A percentile compares a stretch with the other conserved stretches of the same genome.
phyloP scores from a whole-genome alignment of 1,140 invertebrate species.

The Melitaea cinxia region DNA sequence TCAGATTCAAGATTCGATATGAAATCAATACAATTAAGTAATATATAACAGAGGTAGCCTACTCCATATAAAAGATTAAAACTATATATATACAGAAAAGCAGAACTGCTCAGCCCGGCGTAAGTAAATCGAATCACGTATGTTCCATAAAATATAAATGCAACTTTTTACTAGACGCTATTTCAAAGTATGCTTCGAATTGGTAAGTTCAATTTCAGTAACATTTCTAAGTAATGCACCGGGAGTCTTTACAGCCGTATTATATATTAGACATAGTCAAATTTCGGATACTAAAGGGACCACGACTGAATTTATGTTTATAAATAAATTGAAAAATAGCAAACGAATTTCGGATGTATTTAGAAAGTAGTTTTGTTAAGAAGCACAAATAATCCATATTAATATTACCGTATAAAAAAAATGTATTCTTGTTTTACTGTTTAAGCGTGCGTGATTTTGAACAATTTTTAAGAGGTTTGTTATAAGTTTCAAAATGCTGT shows the following conservation, averaged over 20 bases:
- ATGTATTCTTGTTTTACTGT: too few species aligned
- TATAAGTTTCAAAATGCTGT: too few species aligned
- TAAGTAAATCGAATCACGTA: conserved; percentile 48
- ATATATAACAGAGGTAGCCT: neutral
- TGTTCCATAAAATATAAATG: conserved; percentile 45
- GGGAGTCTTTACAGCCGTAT: conserved; percentile 27
- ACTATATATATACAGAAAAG: conserved; percentile 6
- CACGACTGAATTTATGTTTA: neutral
- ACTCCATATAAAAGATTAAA: neutral
- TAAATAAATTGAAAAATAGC: neutral
- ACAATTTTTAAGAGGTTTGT: too few species aligned
- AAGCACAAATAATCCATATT: too few species aligned
- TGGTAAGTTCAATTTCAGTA: conserved; percentile 45
- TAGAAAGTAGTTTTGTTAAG: neutral
- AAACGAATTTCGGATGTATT: neutral
- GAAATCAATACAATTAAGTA: too few species aligned
- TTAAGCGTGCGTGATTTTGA: too few species aligned
- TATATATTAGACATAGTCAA: conserved; percentile 28
- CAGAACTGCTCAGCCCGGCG: conserved; percentile 21
- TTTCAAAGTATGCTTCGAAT: conserved; percentile 48
- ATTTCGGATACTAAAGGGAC: conserved; percentile 11
- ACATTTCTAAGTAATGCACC: conserved; percentile 37
- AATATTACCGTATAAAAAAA: too few species aligned
- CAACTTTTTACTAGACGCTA: conserved; percentile 46
- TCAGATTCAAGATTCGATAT: neutral